Percentiles rank a stretch among this genome's conserved stretches.
Conservation (phyloP, 1,140 invertebrate genomes). For the Charaxes varanes region DNA sequence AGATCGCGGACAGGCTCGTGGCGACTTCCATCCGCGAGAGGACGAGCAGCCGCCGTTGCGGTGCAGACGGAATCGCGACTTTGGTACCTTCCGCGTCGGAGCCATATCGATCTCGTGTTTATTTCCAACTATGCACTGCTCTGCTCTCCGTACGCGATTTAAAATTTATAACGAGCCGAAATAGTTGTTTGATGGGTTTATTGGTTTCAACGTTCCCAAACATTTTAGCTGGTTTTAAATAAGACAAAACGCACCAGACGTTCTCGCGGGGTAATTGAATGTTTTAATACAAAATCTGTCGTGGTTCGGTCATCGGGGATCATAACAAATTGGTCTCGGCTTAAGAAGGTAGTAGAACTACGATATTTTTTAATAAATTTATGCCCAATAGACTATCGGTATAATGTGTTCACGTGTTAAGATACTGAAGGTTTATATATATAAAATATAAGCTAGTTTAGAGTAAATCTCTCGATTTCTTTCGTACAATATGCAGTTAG, state of each 20-base stretch:
- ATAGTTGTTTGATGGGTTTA: conserved; percentile 12
- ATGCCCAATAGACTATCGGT: too few relatives aligned
- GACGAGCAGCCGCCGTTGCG: conserved; percentile 16
- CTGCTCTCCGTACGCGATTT: conserved; percentile 37
- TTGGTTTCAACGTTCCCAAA: neutral
- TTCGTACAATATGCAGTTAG: too few relatives aligned
- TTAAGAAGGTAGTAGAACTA: too few relatives aligned
- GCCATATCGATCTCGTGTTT: conserved; percentile 53
- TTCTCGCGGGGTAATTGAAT: neutral
- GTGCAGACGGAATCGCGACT: conserved; percentile 21
- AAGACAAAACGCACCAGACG: neutral
- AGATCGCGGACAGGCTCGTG: conserved; percentile 24
- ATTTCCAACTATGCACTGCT: conserved; percentile 43
- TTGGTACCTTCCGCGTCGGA: conserved; percentile 23
- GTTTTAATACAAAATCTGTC: too few relatives aligned
- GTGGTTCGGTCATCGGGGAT: too few relatives aligned
- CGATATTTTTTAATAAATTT: too few relatives aligned
- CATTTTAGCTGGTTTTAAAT: neutral
- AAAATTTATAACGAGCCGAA: conserved; percentile 43
- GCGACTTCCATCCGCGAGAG: conserved; percentile 25
- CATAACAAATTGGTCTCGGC: too few relatives aligned
- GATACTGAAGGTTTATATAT: too few relatives aligned
- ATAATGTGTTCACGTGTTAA: too few relatives aligned
- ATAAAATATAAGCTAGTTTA: too few relatives aligned
- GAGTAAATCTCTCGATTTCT: too few relatives aligned